These are phyloP conservation scores for Punctoribates punctum DNA, from an alignment of 2,888 invertebrate species.

Conservation along the genomic window DNA sequence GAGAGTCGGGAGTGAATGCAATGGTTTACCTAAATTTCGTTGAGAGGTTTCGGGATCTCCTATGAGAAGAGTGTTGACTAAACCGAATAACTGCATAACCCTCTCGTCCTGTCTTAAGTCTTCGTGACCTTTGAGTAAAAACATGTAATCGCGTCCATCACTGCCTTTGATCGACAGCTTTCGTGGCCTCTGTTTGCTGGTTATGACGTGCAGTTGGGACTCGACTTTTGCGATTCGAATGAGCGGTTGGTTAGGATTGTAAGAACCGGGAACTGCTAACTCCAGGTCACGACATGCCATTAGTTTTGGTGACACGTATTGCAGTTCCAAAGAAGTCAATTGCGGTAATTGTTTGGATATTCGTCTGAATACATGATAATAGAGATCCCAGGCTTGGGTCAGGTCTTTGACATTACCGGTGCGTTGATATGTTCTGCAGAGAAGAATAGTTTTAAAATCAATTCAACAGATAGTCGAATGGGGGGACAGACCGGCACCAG, in stretches of 20 bases:
- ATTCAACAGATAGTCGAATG: neutral
- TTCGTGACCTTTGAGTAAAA: slow-evolving; percentile 97
- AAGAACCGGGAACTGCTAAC: slow-evolving; percentile 95
- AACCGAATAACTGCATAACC: slow-evolving; percentile 95
- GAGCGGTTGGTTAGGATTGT: slow-evolving; percentile 83
- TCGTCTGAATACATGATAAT: slow-evolving; percentile 95
- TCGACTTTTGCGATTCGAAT: slow-evolving; percentile 86
- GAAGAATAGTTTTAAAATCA: neutral
- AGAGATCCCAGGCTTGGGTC: slow-evolving; percentile 98
- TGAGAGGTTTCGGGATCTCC: slow-evolving; percentile 94
- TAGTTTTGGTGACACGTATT: slow-evolving; percentile 91
- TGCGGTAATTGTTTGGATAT: slow-evolving; percentile 91
- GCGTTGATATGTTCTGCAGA: slow-evolving; percentile 66
- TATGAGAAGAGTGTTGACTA: slow-evolving; percentile 90
- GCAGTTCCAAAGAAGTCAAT: slow-evolving; percentile 80
- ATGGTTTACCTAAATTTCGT: slow-evolving; percentile 62
- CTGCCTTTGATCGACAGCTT: slow-evolving; percentile 85
- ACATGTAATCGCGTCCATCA: slow-evolving; percentile 97
- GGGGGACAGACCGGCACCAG: slow-evolving; percentile 66
- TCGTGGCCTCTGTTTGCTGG: slow-evolving; percentile 94
- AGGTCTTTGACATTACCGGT: slow-evolving; percentile 83
- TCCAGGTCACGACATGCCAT: slow-evolving; percentile 85
- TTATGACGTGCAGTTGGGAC: slow-evolving; percentile 88
- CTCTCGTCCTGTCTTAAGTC: slow-evolving; percentile 97
- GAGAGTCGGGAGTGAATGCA: too few relatives aligned